phyloP scores from a whole-genome alignment of 2,888 invertebrate genomes.

The Macropis europaea region DNA sequence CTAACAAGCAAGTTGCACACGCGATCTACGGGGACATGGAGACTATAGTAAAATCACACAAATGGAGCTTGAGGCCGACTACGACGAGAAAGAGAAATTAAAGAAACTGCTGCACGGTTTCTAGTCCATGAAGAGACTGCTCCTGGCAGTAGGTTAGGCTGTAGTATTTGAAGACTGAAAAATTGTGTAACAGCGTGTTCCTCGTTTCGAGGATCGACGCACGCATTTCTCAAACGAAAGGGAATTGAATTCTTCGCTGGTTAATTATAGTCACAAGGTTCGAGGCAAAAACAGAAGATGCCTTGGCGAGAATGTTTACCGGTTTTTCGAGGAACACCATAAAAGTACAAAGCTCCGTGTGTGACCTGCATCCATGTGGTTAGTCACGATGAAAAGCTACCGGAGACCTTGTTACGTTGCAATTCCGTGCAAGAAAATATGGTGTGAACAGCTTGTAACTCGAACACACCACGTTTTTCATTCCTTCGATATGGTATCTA shows the following conservation, averaged over 20 bases:
- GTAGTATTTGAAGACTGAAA: too few relatives aligned
- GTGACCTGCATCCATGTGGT: constrained; percentile 37
- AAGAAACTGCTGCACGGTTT: too few relatives aligned
- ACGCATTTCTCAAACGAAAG: background rate
- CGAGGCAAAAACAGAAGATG: constrained; percentile 47
- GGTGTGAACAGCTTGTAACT: background rate
- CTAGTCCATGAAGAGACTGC: too few relatives aligned
- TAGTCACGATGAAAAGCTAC: constrained; percentile 26
- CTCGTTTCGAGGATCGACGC: background rate
- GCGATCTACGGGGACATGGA: background rate
- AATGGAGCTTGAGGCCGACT: background rate
- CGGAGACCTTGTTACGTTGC: constrained; percentile 16
- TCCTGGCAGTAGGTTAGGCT: too few relatives aligned
- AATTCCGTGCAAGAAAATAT: background rate
- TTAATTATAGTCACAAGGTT: constrained; percentile 53
- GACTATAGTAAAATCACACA: background rate
- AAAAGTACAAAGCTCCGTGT: constrained; percentile 36
- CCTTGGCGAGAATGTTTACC: constrained; percentile 48
- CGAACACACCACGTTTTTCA: background rate
- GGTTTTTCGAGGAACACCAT: constrained; percentile 44
- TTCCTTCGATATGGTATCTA: too few relatives aligned
- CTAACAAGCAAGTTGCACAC: too few relatives aligned
- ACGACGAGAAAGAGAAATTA: background rate
- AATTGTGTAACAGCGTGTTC: too few relatives aligned
- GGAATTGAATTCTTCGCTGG: constrained; percentile 3